These are phyloP conservation scores for Pegoplata infirma DNA, from an alignment of 2,888 invertebrate species.

Conservation along the genomic window DNA sequence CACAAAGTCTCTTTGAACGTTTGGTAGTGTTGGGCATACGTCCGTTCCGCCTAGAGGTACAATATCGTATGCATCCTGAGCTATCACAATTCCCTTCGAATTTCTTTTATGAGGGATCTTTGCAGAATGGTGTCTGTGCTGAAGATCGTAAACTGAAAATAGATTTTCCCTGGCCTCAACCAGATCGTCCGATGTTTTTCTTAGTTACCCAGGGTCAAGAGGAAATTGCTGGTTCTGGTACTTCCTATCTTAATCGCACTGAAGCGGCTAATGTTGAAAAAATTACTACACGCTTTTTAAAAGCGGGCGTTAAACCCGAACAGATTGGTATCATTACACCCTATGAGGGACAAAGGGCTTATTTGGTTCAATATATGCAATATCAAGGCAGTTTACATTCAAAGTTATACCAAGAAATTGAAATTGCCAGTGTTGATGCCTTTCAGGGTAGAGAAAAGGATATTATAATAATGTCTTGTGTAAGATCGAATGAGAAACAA, in stretches of 20 bases:
- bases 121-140: constrained; percentile 99
- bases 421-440: constrained; percentile 99
- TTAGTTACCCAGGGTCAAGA: constrained; percentile 99
- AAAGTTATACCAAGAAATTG: constrained; percentile 98
- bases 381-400: constrained; percentile 98
- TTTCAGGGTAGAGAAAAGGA: constrained; percentile 99
- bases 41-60: constrained; percentile 97
- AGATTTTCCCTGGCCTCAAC: constrained; percentile 98
- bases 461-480: constrained; percentile 99
- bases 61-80: constrained; percentile 99
- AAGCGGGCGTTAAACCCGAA: constrained; percentile 96
- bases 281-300: constrained; percentile 95
- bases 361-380: constrained; percentile 99
- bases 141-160: constrained; percentile 95
- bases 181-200: constrained; percentile 99
- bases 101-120: constrained; percentile 99
- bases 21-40: constrained; percentile 97
- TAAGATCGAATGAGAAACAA: constrained; percentile 98
- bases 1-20: constrained; percentile 97
- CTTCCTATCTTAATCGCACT: constrained; percentile 98
- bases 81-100: constrained; percentile 98
- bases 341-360: constrained; percentile 98
- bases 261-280: constrained; percentile 99
- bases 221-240: constrained; percentile 99
- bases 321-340: constrained; percentile 99